Percentiles rank a stretch among this genome's conserved stretches.
Conservation (phyloP, 2,888 invertebrate species). For the Drosophila melanosoma region DNA sequence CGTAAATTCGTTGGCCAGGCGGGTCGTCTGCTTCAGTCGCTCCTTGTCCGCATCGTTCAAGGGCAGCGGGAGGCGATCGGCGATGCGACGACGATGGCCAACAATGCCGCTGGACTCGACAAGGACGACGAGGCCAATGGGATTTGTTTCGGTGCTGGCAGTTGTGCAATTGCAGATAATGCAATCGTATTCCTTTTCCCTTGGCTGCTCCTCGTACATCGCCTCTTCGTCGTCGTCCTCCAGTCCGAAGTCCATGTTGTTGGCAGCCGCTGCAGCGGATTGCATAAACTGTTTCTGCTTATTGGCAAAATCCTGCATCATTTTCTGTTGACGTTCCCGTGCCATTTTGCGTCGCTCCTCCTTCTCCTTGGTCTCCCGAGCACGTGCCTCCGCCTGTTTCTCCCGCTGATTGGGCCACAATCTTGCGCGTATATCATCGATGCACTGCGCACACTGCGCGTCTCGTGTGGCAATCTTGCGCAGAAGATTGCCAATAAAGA, state of each 20-base stretch:
- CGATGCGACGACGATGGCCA: constrained; percentile 88
- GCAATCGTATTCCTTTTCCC: constrained; percentile 94
- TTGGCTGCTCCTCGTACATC: constrained; percentile 87
- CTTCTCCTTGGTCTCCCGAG: constrained; percentile 88
- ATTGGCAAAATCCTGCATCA: constrained; percentile 97
- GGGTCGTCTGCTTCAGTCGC: constrained; percentile 87
- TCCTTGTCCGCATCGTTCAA: constrained; percentile 88
- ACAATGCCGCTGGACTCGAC: constrained; percentile 94
- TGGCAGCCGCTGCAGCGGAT: constrained; percentile 87
- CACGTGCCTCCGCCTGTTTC: constrained; percentile 90
- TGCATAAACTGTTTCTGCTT: constrained; percentile 97
- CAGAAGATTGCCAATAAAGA: constrained; percentile 93
- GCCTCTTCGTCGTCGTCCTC: constrained; percentile 86
- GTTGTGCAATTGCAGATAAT: constrained; percentile 97
- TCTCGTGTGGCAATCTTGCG: constrained; percentile 91
- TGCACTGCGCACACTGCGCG: constrained; percentile 88
- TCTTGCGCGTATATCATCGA: constrained; percentile 89
- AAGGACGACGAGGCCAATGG: constrained; percentile 95
- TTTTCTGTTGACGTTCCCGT: constrained; percentile 94
- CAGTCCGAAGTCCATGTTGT: constrained; percentile 85
- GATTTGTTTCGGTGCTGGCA: constrained; percentile 92
- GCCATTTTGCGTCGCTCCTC: constrained; percentile 94
- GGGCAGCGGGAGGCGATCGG: constrained; percentile 86
- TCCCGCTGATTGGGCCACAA: constrained; percentile 94
- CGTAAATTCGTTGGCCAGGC: constrained; percentile 91